These are phyloP conservation scores for Heliocidaris tuberculata DNA, from an alignment of 35 echinoderm and acorn worm species.

Conservation along the genomic window DNA sequence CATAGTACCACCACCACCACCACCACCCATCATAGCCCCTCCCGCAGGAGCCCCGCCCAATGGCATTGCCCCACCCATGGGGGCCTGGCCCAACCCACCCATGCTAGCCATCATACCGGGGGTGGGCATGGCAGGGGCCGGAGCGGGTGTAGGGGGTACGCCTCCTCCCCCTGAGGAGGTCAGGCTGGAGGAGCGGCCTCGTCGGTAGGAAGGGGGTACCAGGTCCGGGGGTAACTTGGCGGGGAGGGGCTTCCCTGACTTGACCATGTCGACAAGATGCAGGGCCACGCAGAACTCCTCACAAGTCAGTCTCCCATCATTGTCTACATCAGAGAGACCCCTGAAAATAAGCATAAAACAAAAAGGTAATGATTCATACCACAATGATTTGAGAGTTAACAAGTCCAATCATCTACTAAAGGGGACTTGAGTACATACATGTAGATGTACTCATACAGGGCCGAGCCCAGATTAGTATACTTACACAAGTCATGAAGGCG, in stretches of 20 bases:
- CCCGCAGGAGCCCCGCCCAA: neutral
- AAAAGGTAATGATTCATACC: neutral
- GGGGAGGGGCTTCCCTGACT: constrained; percentile 60
- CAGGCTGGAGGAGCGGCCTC: constrained; percentile 58
- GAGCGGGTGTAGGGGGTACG: neutral
- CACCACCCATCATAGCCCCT: neutral
- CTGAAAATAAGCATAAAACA: constrained; percentile 34
- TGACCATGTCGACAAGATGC: constrained; percentile 90
- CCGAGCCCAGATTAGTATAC: too few relatives aligned
- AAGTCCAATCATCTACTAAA: too few relatives aligned
- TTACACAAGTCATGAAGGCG: too few relatives aligned
- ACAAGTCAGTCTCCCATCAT: constrained; percentile 87
- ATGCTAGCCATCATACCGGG: constrained; percentile 19
- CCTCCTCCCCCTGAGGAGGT: constrained; percentile 20
- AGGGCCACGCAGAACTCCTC: constrained; percentile 91
- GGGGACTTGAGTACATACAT: too few relatives aligned
- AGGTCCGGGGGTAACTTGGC: constrained; percentile 58
- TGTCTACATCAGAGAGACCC: constrained; percentile 85
- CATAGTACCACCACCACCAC: neutral
- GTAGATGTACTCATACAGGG: too few relatives aligned
- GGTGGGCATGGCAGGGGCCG: constrained; percentile 43
- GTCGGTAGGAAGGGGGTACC: constrained; percentile 89
- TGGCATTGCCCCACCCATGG: constrained; percentile 47
- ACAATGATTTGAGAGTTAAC: too few relatives aligned
- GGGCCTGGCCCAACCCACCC: constrained; percentile 38